A percentile compares a stretch with the other conserved stretches of the same genome.
Conservation (phyloP, 2,113 vertebrate genomes). For the Calypte anna region DNA sequence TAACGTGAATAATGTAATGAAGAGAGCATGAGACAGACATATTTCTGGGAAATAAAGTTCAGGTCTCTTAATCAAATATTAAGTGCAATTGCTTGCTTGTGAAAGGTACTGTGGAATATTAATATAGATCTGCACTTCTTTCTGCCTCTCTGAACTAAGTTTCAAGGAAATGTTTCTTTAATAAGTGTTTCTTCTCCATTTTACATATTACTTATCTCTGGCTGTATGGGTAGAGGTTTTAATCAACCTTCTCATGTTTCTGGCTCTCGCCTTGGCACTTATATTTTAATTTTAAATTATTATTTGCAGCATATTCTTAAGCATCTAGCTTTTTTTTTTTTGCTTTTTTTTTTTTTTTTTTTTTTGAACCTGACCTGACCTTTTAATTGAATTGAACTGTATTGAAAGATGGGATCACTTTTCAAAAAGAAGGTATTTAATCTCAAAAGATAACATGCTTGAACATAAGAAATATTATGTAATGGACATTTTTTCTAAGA, state of each 20-base stretch:
- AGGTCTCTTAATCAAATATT: neutral
- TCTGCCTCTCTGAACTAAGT: neutral
- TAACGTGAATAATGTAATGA: neutral
- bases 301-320: neutral
- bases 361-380: neutral
- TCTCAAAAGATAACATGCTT: neutral
- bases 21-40: neutral
- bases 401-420: neutral
- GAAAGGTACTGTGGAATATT: neutral
- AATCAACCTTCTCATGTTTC: neutral
- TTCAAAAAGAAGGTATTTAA: neutral
- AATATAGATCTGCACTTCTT: neutral
- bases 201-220: neutral
- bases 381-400: neutral
- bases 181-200: neutral
- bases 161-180: neutral
- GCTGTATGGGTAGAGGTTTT: neutral
- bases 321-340: neutral
- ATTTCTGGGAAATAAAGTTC: neutral
- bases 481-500: neutral
- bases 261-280: neutral
- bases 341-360: too few species aligned
- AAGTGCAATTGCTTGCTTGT: neutral
- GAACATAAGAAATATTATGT: neutral
- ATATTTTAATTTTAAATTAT: neutral